phyloP scores from a whole-genome alignment of 1,140 invertebrate genomes.

The Drosophila parabipectinata region DNA sequence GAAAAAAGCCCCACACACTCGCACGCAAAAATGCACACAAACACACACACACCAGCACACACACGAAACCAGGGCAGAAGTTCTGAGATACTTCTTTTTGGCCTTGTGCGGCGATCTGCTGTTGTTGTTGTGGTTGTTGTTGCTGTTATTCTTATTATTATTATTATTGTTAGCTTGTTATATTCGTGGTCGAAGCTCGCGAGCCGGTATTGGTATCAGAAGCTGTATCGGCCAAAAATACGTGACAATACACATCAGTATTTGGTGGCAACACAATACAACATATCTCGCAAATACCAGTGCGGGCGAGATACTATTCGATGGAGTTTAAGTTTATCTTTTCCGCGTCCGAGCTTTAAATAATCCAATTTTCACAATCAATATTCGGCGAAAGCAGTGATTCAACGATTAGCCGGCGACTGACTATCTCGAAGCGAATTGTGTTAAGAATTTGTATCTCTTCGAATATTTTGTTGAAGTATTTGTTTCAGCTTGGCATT shows the following conservation, averaged over 20 bases:
- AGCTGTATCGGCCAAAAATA: constrained; percentile 1
- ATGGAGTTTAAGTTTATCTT: neutral
- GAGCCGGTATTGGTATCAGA: constrained; percentile 18
- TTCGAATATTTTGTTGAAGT: neutral
- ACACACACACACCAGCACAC: constrained; percentile 5
- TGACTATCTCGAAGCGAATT: neutral
- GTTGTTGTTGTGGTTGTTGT: constrained; percentile 10
- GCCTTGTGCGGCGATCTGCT: constrained; percentile 8
- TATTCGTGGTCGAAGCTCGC: constrained; percentile 13
- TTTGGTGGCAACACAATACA: neutral
- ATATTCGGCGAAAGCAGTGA: neutral
- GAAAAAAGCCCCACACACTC: constrained; percentile 20
- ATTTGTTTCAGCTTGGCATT: neutral
- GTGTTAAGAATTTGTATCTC: no score
- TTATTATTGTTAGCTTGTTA: constrained; percentile 22
- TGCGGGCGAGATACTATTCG: neutral
- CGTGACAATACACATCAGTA: neutral
- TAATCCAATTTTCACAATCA: neutral
- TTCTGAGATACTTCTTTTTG: constrained; percentile 31
- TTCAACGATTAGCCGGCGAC: no score
- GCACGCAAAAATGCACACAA: neutral
- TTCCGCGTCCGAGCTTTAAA: neutral
- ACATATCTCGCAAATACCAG: neutral
- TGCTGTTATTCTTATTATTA: neutral
- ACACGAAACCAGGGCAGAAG: constrained; percentile 35